phyloP scores from a whole-genome alignment of 2,888 invertebrate species.

The Candidula unifasciata region DNA sequence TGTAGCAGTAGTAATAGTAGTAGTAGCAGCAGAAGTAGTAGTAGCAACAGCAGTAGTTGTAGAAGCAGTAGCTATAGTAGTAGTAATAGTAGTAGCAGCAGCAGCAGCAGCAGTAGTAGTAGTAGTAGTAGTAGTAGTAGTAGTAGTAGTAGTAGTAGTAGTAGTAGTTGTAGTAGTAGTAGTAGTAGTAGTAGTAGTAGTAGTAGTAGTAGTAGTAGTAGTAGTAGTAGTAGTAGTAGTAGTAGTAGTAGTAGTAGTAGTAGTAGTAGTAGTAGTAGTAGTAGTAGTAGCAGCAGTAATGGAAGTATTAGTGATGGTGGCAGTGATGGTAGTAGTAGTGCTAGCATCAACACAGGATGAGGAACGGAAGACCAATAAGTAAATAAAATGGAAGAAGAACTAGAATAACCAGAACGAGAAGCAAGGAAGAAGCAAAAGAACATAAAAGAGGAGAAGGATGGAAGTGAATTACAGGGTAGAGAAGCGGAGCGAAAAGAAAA shows the following conservation, averaged over 20 bases:
- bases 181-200: constrained; percentile 44
- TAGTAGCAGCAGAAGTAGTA: constrained; percentile 35
- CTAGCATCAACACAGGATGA: too few relatives aligned
- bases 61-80: not conserved
- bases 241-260: not conserved
- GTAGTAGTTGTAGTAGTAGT: constrained; percentile 43
- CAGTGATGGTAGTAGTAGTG: too few relatives aligned
- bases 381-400: too few relatives aligned
- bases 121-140: constrained; percentile 44
- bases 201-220: constrained; percentile 37
- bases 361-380: too few relatives aligned
- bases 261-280: too few relatives aligned
- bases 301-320: too few relatives aligned
- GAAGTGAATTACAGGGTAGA: too few relatives aligned
- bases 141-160: constrained; percentile 28
- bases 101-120: constrained; percentile 26
- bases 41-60: constrained; percentile 23
- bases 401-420: too few relatives aligned
- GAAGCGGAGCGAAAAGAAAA: too few relatives aligned
- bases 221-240: constrained; percentile 38
- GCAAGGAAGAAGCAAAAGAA: too few relatives aligned
- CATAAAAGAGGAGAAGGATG: too few relatives aligned
- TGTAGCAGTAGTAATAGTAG: constrained; percentile 35
- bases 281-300: too few relatives aligned
- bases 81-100: not conserved